These are phyloP conservation scores for Antheraea assamensis DNA, from an alignment of 2,888 invertebrate species.

Conservation along the genomic window DNA sequence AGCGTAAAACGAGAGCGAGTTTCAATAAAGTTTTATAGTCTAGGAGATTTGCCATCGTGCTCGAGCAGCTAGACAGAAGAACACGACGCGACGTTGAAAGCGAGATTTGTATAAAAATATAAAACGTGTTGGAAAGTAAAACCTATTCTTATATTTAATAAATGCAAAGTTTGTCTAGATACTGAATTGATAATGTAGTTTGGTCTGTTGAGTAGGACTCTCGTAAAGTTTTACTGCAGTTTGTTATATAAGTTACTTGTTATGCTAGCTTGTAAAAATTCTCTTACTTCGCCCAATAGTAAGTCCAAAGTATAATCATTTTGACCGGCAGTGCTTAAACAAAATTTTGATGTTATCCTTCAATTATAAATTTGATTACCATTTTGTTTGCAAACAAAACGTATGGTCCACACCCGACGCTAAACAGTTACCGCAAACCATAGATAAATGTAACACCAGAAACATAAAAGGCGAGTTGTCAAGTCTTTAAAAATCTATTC, in stretches of 20 bases:
- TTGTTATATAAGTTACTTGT: background rate
- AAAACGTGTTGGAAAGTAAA: background rate
- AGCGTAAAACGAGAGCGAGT: background rate
- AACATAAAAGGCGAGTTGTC: no score
- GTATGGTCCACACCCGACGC: no score
- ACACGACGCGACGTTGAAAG: background rate
- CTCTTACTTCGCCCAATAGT: background rate
- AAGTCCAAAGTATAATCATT: background rate
- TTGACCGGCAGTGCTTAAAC: background rate
- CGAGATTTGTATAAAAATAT: background rate
- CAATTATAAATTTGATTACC: no score
- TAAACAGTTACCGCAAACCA: no score
- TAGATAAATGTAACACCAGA: no score
- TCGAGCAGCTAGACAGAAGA: background rate
- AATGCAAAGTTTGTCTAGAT: conserved; percentile 5
- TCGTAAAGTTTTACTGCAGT: conserved; percentile 1
- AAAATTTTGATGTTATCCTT: no score
- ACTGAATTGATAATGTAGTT: background rate
- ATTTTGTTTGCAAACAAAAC: no score
- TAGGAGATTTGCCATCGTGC: background rate
- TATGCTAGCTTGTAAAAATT: background rate
- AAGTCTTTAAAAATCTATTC: no score
- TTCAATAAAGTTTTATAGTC: conserved; percentile 10
- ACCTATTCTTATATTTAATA: background rate
- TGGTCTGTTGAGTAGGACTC: background rate